A percentile compares a stretch with the other conserved stretches of the same genome.
These are phyloP conservation scores for Dicrostonyx torquatus DNA, from an alignment of 2,797 vertebrate genomes.

Conservation along the genomic window DNA sequence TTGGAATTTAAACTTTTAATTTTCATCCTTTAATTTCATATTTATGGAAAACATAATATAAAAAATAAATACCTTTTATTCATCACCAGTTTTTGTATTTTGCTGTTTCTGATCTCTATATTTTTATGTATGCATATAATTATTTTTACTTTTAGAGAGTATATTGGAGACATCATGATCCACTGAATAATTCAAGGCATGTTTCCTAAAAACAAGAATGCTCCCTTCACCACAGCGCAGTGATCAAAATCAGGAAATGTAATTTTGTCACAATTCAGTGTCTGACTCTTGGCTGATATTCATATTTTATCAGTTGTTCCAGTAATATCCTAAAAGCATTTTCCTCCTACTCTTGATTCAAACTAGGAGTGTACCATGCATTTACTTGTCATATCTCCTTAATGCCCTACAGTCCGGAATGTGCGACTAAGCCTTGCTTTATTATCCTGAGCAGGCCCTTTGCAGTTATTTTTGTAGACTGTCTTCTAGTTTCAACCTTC, in stretches of 20 bases:
- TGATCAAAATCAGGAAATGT: constrained; percentile 8
- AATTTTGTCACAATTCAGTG: neutral
- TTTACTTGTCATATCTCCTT: neutral
- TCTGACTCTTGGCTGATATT: neutral
- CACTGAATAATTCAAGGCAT: neutral
- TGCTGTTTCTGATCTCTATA: neutral
- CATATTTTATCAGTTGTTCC: neutral
- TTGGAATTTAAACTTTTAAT: constrained; percentile 41
- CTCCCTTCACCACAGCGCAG: neutral
- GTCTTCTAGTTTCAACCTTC: neutral
- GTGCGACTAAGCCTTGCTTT: neutral
- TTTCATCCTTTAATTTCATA: constrained; percentile 28
- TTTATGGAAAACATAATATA: neutral
- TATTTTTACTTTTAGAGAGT: neutral
- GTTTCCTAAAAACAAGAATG: neutral
- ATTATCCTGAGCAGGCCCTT: neutral
- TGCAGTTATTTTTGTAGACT: neutral
- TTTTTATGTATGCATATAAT: neutral
- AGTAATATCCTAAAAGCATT: neutral
- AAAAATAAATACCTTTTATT: neutral
- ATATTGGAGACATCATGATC: neutral
- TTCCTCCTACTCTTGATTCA: neutral
- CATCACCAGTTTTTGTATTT: neutral
- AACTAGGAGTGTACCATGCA: neutral
- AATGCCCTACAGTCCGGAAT: neutral